Evolutionary conservation across 2,888 invertebrate genomes (phyloP), one percentile per base, ranked within the genome.

Genomic region (Cremastobaeus sp.): DNA sequence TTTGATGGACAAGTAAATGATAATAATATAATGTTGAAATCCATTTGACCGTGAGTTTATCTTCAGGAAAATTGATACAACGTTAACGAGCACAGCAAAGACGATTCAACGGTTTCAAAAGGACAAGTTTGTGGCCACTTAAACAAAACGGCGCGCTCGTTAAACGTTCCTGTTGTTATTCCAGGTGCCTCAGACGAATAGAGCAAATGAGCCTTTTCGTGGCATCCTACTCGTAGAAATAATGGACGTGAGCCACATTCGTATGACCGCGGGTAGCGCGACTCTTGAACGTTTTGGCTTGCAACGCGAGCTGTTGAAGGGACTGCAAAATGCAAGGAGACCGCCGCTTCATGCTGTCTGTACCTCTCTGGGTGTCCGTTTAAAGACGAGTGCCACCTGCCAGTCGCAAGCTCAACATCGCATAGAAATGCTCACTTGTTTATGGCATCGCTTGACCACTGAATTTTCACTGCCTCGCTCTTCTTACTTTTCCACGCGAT

Each of bases 161-260:
- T 73, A 64, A 73, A 62, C 55, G 73, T 48, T 60, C 62, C 66
- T 57, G 70, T 76, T 55, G 71, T 76, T 69, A 76, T 57, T 68
- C 43, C 60, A 35, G 45, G 45, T 20, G 43, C 48, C 37, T 25
- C 32, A n/a, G 25, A 47, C 48, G 59, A 45, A 15, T 28, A 25
- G 14, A 15, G 39, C 39, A 57, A 32, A 34, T 47, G 54, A 34
- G 45, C 41, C 66, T 68, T 55, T 62, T 59, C 39, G 52, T 41
- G n/a, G 50, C 50, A 17, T 32, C 21, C 60, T 62, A 69, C 66
- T 73, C 39, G 41, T 57, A 59, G 50, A 59, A 60, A 74, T 76
- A 73, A 74, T 65, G 70, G 74, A 71, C 74, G 68, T 32, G 60
- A 55, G 55, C 35, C 69, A 48, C 41, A 45, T 48, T 69, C 65